Evolutionary conservation across 2,113 vertebrate species (phyloP).

Genomic region (Todiramphus chloris): DNA sequence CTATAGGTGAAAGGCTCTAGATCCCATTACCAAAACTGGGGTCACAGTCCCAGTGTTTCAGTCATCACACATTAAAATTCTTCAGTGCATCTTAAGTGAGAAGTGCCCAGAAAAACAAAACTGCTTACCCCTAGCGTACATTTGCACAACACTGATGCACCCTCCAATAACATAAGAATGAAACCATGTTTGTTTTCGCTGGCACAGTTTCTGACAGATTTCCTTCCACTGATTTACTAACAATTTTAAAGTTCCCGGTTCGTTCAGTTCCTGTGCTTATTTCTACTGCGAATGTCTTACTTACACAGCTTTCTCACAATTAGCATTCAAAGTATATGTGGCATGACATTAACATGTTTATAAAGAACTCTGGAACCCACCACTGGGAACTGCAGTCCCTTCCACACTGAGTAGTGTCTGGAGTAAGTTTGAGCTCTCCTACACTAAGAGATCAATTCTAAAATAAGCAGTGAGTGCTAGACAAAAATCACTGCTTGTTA

Average conservation of each 20-base stretch:
- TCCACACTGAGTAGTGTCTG: neutral
- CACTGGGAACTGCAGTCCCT: neutral
- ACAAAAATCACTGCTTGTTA: neutral
- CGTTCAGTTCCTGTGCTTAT: neutral
- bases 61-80: neutral
- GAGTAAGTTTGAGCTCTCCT: neutral
- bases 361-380: neutral
- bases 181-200: neutral
- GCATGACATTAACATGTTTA: neutral
- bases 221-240: neutral
- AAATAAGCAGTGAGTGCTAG: neutral
- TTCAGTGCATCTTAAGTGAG: neutral
- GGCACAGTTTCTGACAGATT: neutral
- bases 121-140: neutral
- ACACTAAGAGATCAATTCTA: neutral
- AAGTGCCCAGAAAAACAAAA: neutral
- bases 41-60: neutral
- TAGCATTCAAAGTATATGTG: neutral
- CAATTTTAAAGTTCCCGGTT: neutral
- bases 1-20: neutral
- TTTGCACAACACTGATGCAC: neutral
- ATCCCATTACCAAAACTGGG: neutral
- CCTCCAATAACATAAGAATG: rapidly evolving
- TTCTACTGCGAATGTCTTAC: neutral
- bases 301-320: neutral